Base-by-base conservation (phyloP, 2,113 vertebrate species). In the Protobothrops mucrosquamatus region DNA sequence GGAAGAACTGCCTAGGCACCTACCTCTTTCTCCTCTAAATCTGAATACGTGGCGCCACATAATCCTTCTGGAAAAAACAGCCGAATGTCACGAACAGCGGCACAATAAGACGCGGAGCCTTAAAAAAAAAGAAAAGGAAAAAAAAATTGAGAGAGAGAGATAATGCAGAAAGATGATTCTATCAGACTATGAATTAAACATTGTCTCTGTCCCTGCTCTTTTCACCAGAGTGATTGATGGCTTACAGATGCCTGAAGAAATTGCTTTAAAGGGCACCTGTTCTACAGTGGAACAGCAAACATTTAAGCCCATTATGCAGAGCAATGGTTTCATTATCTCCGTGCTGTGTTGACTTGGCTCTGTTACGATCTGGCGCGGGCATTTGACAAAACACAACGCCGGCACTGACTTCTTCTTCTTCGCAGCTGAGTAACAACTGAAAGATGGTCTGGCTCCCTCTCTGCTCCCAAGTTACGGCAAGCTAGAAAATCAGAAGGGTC, bases 31-130 rank as follows among this genome's bases (percentile, higher is more conserved):
- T 95, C 94, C 94, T 96, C 96, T 95, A 96, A 93, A 0, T 93
- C 64, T 92, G 90, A 95, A 57, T 91, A 95, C 39, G 96, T 89
- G 1, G 96, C 59, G 43, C 95, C 97, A 94, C 97, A 97, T 48
- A 98, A 93, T 22, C 97, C 97, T 91, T 98, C 97, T 89, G 98
- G 97, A 94, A 98, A 98, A 95, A 98, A 94, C 93, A 94, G 89
- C 93, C 96, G 97, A 92, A 97, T 92, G 92, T 98, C 97, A 94
- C 46, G 81, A 34, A 97, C 93, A 88, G 98, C 97, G 92, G 91
- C 89, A 26, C 94, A 87, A 92, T 98, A 97, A 89, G 97, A 97
- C 64, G 43, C 34, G 34, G 97, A 98, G 94, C 96, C 98, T 98
- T 6, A n/a, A 91, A n/a, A 59, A 91, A 14, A 15, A 14, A 15